phyloP scores from a whole-genome alignment of 2,888 invertebrate genomes.

The Meiosimyza decipiens region DNA sequence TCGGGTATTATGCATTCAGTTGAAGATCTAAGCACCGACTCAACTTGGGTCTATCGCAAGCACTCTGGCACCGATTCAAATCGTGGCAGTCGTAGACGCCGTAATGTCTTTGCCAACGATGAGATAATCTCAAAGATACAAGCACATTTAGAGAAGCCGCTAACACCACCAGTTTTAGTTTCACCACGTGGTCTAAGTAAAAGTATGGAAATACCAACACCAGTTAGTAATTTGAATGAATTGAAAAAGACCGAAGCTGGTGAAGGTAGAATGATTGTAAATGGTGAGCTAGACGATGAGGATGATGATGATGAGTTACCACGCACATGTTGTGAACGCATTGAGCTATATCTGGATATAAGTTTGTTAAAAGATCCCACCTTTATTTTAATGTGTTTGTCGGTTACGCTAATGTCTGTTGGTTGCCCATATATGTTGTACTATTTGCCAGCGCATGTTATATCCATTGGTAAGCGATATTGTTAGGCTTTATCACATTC shows the following conservation, averaged over 20 bases:
- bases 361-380: conserved; percentile 75
- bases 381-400: conserved; percentile 78
- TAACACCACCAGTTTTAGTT: conserved; percentile 59
- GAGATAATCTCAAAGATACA: conserved; percentile 65
- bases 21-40: conserved; percentile 80
- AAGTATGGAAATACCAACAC: conserved; percentile 67
- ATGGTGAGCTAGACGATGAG: conserved; percentile 57
- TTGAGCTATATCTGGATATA: conserved; percentile 74
- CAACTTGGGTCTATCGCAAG: conserved; percentile 78
- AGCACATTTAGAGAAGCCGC: conserved; percentile 62
- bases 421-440: conserved; percentile 82
- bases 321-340: conserved; percentile 61
- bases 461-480: conserved; percentile 69
- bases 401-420: conserved; percentile 80
- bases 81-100: conserved; percentile 64
- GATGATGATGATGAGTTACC: conserved; percentile 61
- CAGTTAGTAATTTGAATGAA: conserved; percentile 63
- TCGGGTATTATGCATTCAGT: conserved; percentile 80
- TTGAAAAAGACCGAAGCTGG: conserved; percentile 47
- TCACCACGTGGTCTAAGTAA: conserved; percentile 66
- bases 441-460: conserved; percentile 80
- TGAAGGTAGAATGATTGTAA: conserved; percentile 26
- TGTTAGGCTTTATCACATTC: neutral
- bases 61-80: conserved; percentile 65
- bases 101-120: conserved; percentile 64